Conservation (phyloP, 2,113 vertebrate species). For the Pteruthius melanotis region DNA sequence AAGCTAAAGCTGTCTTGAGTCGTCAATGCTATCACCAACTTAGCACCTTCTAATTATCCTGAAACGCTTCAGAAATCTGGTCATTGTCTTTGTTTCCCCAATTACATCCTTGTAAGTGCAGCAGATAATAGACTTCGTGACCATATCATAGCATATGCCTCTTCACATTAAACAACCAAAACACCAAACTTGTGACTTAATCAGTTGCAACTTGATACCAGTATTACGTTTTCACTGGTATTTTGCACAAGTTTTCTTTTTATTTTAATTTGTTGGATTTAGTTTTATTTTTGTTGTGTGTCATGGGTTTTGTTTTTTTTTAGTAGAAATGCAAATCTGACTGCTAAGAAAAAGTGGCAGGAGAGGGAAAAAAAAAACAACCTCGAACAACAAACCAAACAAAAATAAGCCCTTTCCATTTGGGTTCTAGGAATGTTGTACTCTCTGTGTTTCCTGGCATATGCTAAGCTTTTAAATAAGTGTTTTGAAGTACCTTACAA, state of each 20-base stretch:
- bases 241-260: background rate
- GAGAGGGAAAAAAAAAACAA: background rate
- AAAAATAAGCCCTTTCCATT: background rate
- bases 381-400: background rate
- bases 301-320: background rate
- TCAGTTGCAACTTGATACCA: background rate
- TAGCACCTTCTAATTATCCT: background rate
- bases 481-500: constrained; percentile 53
- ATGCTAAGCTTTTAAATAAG: constrained; percentile 40
- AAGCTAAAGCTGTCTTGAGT: background rate
- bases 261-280: background rate
- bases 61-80: background rate
- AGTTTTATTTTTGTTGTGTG: background rate
- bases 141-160: background rate
- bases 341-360: background rate
- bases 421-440: background rate
- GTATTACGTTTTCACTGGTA: background rate
- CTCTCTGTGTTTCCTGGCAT: background rate
- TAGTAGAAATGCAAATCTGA: background rate
- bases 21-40: background rate
- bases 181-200: background rate
- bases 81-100: background rate
- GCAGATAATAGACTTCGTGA: background rate
- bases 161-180: background rate
- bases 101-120: background rate